Percentiles rank a stretch among this genome's conserved stretches.
phyloP scores from a whole-genome alignment of 2,797 vertebrate genomes.

The Myotis pilosus region DNA sequence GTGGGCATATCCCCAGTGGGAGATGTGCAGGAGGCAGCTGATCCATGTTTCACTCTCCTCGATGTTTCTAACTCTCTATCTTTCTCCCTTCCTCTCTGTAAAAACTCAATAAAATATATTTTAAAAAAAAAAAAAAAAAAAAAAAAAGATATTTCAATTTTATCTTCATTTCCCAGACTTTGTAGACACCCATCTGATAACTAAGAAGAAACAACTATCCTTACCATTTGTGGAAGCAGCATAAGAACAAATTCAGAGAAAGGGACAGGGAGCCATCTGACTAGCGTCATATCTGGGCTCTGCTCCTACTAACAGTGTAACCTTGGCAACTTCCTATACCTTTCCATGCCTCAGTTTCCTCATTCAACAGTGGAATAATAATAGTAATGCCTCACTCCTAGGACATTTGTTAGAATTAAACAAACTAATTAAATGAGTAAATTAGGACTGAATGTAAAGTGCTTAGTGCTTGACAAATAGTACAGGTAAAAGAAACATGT shows the following conservation, averaged over 20 bases:
- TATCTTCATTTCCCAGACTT: neutral
- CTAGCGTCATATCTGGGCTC: neutral
- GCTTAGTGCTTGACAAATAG: neutral
- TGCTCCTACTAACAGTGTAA: neutral
- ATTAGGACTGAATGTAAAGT: neutral
- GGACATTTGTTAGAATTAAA: neutral
- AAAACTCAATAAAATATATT: no score
- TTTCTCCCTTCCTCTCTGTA: no score
- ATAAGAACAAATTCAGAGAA: neutral
- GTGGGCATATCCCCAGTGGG: no score
- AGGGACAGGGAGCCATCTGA: neutral
- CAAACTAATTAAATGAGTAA: neutral
- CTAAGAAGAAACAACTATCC: neutral
- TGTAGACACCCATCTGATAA: constrained; percentile 41
- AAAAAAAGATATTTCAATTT: constrained; percentile 43
- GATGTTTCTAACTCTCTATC: no score
- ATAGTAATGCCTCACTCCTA: neutral
- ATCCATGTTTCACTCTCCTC: no score
- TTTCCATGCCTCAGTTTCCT: neutral
- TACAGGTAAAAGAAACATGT: neutral
- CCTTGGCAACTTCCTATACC: neutral
- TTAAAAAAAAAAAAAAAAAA: no score
- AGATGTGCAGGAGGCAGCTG: no score
- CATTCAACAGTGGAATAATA: neutral
- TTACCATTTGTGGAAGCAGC: neutral